A percentile compares a stretch with the other conserved stretches of the same genome.
Conservation (phyloP, 2,797 vertebrate genomes). For the Bradypodion pumilum region DNA sequence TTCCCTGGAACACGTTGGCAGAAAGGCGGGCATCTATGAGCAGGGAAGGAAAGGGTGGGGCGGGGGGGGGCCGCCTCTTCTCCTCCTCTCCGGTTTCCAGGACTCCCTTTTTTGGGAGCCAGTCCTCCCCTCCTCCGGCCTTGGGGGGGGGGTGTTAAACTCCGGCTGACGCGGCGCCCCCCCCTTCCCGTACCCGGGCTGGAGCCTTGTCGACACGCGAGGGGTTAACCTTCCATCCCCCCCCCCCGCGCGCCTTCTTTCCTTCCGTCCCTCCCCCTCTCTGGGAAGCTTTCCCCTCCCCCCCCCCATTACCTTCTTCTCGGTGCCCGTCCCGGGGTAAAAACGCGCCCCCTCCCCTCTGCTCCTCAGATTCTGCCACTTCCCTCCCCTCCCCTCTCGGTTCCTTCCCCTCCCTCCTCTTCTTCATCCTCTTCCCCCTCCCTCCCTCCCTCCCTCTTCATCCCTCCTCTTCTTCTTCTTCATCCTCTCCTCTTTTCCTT, state of each 20-base stretch:
- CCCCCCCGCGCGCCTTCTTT: no score
- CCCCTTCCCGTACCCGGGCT: background rate
- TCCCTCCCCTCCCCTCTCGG: background rate
- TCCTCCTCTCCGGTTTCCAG: background rate
- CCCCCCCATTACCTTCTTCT: background rate
- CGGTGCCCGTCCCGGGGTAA: background rate
- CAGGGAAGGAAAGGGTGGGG: background rate
- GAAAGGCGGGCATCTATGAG: no score
- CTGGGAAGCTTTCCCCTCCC: background rate
- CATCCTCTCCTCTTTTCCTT: background rate
- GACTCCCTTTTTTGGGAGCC: no score
- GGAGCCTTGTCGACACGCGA: background rate
- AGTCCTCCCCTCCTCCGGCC: background rate
- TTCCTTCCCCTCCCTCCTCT: no score
- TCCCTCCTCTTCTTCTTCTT: no score
- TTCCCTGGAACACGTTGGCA: no score
- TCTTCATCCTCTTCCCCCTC: no score
- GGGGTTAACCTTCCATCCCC: background rate
- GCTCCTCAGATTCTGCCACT: slow-evolving; percentile 2
- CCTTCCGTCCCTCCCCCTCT: background rate
- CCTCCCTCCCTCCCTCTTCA: no score
- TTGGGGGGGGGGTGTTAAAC: background rate
- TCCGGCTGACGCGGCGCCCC: no score
- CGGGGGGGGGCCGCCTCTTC: background rate
- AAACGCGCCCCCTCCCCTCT: slow-evolving; percentile 2